Base-by-base conservation (phyloP, 2,888 invertebrate genomes). In the Heteromyza rotundicornis region DNA sequence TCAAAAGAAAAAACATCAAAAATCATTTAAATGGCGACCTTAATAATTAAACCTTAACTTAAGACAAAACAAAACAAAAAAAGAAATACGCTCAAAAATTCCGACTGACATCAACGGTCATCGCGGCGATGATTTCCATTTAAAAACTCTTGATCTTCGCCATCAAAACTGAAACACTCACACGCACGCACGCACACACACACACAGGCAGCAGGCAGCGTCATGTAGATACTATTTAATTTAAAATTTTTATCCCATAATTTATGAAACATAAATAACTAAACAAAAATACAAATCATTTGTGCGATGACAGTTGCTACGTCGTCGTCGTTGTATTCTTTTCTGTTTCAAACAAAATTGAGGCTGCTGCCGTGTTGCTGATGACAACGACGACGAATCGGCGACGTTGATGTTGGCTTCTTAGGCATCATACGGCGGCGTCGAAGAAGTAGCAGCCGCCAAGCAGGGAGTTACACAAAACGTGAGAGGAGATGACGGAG, bases 191-290 rank as follows among this genome's bases (percentile, higher is more conserved):
- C 58, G 58, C 58, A 64, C 35, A 60, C 35, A 64, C 59, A 66
- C 40, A 14, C 35, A 40, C 22, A 16, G 14, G 8, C 20, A 19
- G 47, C n/a, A 19, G 40, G 17, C 20, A 47, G 5, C 2, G 2
- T 19, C 47, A 19, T 17, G 20, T 19, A n/a, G n/a, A 8, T 47
- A 3, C 47, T 7, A 19, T 19, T 47, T 47, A 17, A 47, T 47
- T 19, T 19, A 20, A 65, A 66, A 73, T 63, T 74, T 69, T 73
- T 74, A 79, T 76, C 75, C 75, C 73, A 80, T 82, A 80, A 79
- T 80, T 81, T 81, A 80, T 82, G 77, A 79, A 81, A 77, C 74
- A 80, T 79, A 79, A 78, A 79, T 79, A 78, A 79, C 69, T 70
- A 76, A 76, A 77, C 71, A 72, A 72, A 81, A 77, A 77, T 75